Base-by-base conservation (phyloP, 2,888 invertebrate species). In the Lasioglossum figueresi region DNA sequence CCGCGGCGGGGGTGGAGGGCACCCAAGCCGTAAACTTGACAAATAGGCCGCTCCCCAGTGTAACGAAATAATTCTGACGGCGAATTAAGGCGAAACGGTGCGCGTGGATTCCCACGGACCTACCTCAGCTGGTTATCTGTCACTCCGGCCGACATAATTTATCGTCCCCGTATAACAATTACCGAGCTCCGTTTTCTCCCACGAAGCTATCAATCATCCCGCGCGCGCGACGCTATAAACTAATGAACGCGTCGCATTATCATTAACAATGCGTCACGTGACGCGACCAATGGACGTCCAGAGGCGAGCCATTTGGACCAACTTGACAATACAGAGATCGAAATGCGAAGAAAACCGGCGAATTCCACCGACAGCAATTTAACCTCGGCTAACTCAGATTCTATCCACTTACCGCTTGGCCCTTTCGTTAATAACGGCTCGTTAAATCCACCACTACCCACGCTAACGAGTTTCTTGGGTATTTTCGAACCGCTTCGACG, bases 381-480 rank as follows among this genome's bases (percentile, higher is more conserved):
- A 48, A 66, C 77, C 27, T 52, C 14, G 37, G 63, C 23, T 37
- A 70, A 70, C 70, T 37, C n/a, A 68, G 68, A 68, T 76, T 73
- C 43, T 40, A 43, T 37, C 34, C 68, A 43, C 48, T 85, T 16
- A 56, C 52, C 70, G 71, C 37, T 45, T 27, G 37, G 76, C 14
- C 5, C 23, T 19, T 76, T 72, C 48, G 76, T 85, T 87, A 79
- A 70, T 27, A 72, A 34, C 73, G 19, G 76, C 27, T 76, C 80
- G 82, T 79, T 82, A 80, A 88, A 77, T 77, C 34, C 27, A 43
- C 52, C 72, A 23, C 72, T 40, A 16, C 71, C 56, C 37, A 12
- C 70, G 76, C 66, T 86, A 83, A 87, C 86, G 86, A 86, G 83
- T 66, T 76, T 80, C 86, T 79, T 37, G 27, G 66, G 23, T 75